Base-by-base conservation (phyloP, 1,140 invertebrate species). In the Orchesella cincta region DNA sequence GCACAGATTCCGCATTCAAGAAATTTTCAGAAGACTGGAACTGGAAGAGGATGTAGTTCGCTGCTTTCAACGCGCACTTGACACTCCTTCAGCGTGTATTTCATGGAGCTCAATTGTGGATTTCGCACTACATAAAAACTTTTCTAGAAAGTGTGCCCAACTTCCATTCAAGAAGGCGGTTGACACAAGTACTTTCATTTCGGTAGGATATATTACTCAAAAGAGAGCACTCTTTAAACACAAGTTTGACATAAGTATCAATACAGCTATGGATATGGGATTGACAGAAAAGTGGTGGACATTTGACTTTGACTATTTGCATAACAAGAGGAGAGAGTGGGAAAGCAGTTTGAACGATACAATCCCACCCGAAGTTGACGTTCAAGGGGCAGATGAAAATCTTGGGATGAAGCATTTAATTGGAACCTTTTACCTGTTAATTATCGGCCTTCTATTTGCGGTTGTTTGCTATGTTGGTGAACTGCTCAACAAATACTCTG, bases 1-100 rank as follows among this genome's bases (percentile, higher is more conserved):
- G 20, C 23, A 20, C 18, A 14, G 46, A 46, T 46, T 35, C 71
- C 3, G 46, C 36, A 36, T 73, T 39, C 12, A 36, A 39, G 29
- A 3, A n/a, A 73, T 73, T 73, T 73, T 73, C 35, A 36, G 46
- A 31, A 36, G 71, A n/a, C 3, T 73, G 34, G 23, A 29, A 5
- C 28, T 73, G 12, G 71, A 73, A 31, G 36, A 36, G 28, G 29
- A 73, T 46, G 71, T 39, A 3, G 34, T 28, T 18, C 23, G 18
- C 8, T 73, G 71, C 26, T 73, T 39, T 26, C 33, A n/a, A 64
- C 28, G 23, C 1, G 5, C 20, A 14, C 16, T 75, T 75, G 51
- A 51, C 12, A 57, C 12, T n/a, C 12, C 54, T 23, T 18, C 3
- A 26, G n/a, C 54, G 12, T 73, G 71, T 23, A 46, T 73, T n/a